Evolutionary conservation across 2,888 invertebrate genomes (phyloP), one percentile per base, ranked within the genome.

Genomic region (Rotaria sp.): DNA sequence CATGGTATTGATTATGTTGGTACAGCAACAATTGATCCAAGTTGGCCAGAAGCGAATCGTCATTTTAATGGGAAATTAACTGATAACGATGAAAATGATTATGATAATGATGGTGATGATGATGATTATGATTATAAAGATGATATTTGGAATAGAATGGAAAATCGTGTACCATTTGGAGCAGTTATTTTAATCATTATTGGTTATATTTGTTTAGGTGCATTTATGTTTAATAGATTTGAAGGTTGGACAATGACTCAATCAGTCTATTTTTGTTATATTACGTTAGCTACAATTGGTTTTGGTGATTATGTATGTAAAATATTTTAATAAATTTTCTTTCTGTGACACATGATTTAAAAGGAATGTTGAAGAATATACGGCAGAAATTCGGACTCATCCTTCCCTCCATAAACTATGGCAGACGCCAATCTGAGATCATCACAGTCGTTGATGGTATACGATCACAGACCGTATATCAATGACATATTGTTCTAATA

Each of bases 191-290:
- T 50, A 30, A 85, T 86, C n/a, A 86, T 86, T 30, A 80, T 86
- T 48, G 50, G 55, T n/a, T 86, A 86, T 26, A 59, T 86, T 41
- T 85, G 13, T 38, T 21, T 84, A 8, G 86, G 86, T 35, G 86
- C 84, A 41, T 85, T 85, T 50, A 55, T 86, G 30, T 85, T 86
- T 45, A 59, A 26, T 30, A 35, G 21, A 26, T 85, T 86, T 26
- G 86, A 86, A 52, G 41, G 41, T 84, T 86, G 86, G 86, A 55
- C 75, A 30, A 38, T 86, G 38, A 2, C 38, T 21, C 35, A 85
- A 85, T 45, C 75, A 21, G 30, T 86, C 67, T 86, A 86, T 85
- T 86, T 86, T 74, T 85, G 85, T 59, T 86, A 45, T 59, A 85
- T 85, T 30, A 86, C 86, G 24, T 57, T 86, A 26, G 35, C 86